Evolutionary conservation across 2,797 vertebrate genomes (phyloP).

Genomic region (Parauchenoglanis punctatus): DNA sequence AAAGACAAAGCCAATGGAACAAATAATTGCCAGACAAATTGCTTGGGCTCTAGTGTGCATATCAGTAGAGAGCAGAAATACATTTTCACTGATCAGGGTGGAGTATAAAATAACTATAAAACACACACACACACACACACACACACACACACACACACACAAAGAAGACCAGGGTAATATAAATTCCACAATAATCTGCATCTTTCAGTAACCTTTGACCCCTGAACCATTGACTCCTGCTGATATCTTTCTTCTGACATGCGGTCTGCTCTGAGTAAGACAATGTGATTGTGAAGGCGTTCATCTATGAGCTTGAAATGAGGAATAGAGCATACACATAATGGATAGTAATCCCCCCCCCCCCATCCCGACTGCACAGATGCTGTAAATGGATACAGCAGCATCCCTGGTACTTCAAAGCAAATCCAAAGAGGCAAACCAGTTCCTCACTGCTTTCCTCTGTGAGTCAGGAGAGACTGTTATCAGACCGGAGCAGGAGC

Average conservation of each 20-base stretch:
- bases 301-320: constrained; percentile 57
- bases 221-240: constrained; percentile 49
- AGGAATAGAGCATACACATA: constrained; percentile 50
- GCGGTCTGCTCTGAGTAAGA: constrained; percentile 58
- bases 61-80: constrained; percentile 45
- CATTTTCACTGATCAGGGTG: constrained; percentile 40
- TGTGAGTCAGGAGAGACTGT: constrained; percentile 54
- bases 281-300: constrained; percentile 63
- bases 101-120: constrained; percentile 40
- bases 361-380: constrained; percentile 54
- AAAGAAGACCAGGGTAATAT: not conserved
- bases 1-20: constrained; percentile 57
- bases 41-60: constrained; percentile 45
- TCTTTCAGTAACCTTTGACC: constrained; percentile 59
- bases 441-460: constrained; percentile 36
- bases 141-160: constrained; percentile 29
- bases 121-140: not conserved
- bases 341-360: constrained; percentile 42
- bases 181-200: constrained; percentile 12
- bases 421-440: constrained; percentile 50
- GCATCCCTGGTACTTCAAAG: constrained; percentile 67
- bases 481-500: constrained; percentile 73
- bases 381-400: constrained; percentile 68
- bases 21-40: constrained; percentile 61
- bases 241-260: constrained; percentile 61